These are phyloP conservation scores for Piaya cayana DNA, from an alignment of 2,113 vertebrate genomes.

Conservation along the genomic window DNA sequence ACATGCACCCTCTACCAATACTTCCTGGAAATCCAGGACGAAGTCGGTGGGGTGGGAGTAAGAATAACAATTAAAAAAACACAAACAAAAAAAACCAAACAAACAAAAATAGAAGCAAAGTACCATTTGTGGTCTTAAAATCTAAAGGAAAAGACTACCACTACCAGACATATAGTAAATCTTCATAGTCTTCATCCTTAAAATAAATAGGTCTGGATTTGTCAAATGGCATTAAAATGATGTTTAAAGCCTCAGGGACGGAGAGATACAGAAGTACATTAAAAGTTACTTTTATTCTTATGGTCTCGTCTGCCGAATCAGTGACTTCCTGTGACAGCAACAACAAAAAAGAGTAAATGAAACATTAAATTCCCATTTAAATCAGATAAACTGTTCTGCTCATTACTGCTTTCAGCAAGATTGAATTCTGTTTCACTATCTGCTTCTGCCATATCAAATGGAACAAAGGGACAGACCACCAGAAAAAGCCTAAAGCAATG, in stretches of 20 bases:
- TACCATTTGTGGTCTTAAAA: not conserved
- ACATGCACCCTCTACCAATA: not conserved
- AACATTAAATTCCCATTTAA: not conserved
- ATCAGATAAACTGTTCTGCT: not conserved
- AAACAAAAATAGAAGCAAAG: not conserved
- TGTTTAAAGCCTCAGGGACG: not conserved
- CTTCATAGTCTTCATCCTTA: not conserved
- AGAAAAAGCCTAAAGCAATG: not conserved
- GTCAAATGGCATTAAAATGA: not conserved
- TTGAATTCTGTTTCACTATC: not conserved
- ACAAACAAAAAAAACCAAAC: no score
- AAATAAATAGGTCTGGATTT: not conserved
- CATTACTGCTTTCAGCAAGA: not conserved
- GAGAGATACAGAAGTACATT: not conserved
- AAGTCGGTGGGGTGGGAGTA: not conserved
- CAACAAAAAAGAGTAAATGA: not conserved
- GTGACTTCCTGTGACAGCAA: not conserved
- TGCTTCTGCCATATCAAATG: not conserved
- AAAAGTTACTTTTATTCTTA: not conserved
- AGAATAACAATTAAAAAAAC: no score
- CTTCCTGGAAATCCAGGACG: not conserved
- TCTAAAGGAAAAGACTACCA: not conserved
- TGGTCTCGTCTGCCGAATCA: not conserved
- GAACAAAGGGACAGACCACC: not conserved
- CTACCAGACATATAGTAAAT: not conserved